A percentile compares a stretch with the other conserved stretches of the same genome.
Evolutionary conservation across 2,113 vertebrate species (phyloP).

Genomic region (Clarias batrachus): DNA sequence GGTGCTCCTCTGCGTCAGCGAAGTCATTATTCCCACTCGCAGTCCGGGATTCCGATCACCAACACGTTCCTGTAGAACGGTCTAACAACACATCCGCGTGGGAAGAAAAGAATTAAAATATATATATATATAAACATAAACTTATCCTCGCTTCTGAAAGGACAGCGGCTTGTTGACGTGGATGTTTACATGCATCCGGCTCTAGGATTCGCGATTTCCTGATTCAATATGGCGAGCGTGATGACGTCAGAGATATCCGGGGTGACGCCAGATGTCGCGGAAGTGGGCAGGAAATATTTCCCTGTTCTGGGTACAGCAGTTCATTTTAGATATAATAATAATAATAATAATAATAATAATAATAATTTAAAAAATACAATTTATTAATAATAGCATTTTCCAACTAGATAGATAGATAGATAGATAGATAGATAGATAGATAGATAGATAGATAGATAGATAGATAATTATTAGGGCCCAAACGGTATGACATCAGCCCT

Average conservation of each 20-base stretch:
- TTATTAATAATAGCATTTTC: too few species aligned
- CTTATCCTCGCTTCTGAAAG: neutral
- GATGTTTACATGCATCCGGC: conserved; percentile 47
- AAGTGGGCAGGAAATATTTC: neutral
- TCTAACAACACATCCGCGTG: neutral
- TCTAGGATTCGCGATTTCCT: conserved; percentile 63
- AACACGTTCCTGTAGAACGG: neutral
- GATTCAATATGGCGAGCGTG: conserved; percentile 82
- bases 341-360: too few species aligned
- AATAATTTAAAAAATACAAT: too few species aligned
- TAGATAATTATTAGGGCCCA: too few species aligned
- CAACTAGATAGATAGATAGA: too few species aligned
- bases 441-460: too few species aligned
- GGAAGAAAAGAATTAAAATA: neutral
- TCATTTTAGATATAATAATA: too few species aligned
- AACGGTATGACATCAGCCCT: too few species aligned
- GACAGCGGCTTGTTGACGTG: conserved; percentile 42
- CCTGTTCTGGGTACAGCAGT: too few species aligned
- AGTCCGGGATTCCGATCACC: neutral
- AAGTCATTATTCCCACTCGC: conserved; percentile 74
- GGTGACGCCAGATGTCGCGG: conserved; percentile 22
- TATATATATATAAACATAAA: neutral
- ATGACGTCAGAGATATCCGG: conserved; percentile 77
- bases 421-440: too few species aligned
- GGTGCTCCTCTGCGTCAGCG: conserved; percentile 85